phyloP scores from a whole-genome alignment of 2,888 invertebrate genomes.

The Vannuccia rotundouncinata region DNA sequence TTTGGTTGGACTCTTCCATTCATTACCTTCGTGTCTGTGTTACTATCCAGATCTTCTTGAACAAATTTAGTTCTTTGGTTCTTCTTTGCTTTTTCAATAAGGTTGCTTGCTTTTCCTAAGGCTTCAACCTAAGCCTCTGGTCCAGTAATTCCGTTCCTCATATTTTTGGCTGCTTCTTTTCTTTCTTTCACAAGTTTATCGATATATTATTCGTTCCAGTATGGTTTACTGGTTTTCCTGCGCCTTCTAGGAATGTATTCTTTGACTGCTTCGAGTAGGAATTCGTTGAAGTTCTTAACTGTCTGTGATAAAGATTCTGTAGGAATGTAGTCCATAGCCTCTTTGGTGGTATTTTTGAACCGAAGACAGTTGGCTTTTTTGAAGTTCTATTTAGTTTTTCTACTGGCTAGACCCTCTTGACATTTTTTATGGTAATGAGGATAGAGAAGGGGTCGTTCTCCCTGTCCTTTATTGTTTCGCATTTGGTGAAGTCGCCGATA shows the following conservation, averaged over 20 bases:
- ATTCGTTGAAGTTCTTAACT: not conserved
- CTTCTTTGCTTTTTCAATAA: not conserved
- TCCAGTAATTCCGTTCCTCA: too few relatives aligned
- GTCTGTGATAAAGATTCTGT: not conserved
- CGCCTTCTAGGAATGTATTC: not conserved
- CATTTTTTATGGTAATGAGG: not conserved
- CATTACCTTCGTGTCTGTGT: too few relatives aligned
- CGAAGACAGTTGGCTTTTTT: not conserved
- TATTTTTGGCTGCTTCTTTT: too few relatives aligned
- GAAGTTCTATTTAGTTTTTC: not conserved
- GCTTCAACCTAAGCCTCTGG: too few relatives aligned
- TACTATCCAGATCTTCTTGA: too few relatives aligned
- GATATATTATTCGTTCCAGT: too few relatives aligned
- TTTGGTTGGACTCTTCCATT: not conserved
- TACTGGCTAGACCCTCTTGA: not conserved
- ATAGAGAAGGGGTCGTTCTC: not conserved
- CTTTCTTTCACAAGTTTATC: too few relatives aligned
- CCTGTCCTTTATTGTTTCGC: not conserved
- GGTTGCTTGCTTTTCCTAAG: not conserved
- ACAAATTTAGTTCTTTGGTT: too few relatives aligned
- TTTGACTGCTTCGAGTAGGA: not conserved
- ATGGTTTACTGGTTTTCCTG: not conserved
- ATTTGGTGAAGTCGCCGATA: not conserved
- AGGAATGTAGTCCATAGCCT: not conserved
- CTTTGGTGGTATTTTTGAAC: not conserved